A percentile compares a stretch with the other conserved stretches of the same genome.
Conservation (phyloP, 53 echinoderm and acorn worm genomes). For the Paracentrotus lividus region DNA sequence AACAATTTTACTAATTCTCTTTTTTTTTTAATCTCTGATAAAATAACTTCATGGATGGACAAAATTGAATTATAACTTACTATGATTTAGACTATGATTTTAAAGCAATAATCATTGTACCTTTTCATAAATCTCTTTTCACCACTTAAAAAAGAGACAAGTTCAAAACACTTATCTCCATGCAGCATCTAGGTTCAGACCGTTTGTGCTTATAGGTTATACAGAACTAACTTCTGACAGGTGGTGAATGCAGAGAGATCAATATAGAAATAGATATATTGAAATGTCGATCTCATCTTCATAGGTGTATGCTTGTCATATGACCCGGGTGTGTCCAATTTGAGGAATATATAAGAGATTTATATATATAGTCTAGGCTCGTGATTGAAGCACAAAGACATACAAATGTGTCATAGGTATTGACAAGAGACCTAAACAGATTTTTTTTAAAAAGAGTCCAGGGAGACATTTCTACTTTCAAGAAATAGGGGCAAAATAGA, state of each 20-base stretch:
- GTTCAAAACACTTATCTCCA: neutral
- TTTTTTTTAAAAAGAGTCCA: too few species aligned
- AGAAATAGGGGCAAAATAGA: too few species aligned
- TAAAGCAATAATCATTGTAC: too few species aligned
- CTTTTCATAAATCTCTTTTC: too few species aligned
- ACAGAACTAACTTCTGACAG: neutral
- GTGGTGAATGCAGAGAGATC: neutral
- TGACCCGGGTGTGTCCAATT: slow-evolving; percentile 31
- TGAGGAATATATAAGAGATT: slow-evolving; percentile 34
- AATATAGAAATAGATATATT: neutral
- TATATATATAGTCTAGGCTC: neutral
- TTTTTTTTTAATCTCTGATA: neutral
- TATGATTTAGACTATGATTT: too few species aligned
- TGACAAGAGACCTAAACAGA: too few species aligned
- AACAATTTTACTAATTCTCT: neutral
- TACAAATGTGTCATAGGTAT: neutral
- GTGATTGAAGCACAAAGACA: neutral
- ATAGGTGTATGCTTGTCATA: slow-evolving; percentile 9
- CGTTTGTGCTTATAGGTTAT: neutral
- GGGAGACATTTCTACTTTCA: too few species aligned
- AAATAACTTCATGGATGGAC: too few species aligned
- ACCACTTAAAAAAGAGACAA: too few species aligned
- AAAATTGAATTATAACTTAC: too few species aligned
- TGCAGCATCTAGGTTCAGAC: neutral
- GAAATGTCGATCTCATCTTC: neutral